Percentiles rank a stretch among this genome's conserved stretches.
phyloP scores from a whole-genome alignment of 2,797 vertebrate species.

The Hydrophis major region DNA sequence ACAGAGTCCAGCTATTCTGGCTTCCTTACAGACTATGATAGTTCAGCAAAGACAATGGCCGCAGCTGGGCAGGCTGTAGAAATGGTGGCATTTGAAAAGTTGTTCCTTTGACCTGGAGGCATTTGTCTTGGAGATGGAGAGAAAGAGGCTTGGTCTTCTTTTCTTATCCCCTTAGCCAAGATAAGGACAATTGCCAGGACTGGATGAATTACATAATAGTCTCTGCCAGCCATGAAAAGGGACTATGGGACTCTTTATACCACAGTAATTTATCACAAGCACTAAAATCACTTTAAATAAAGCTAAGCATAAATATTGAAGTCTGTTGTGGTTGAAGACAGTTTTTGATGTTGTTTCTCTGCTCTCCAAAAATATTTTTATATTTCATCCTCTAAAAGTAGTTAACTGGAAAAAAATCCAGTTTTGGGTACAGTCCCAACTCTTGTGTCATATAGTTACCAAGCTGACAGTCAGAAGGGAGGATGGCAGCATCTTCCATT shows the following conservation, averaged over 20 bases:
- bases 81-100: not conserved
- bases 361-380: not conserved
- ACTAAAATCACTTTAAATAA: conserved; percentile 42
- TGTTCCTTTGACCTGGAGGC: not conserved
- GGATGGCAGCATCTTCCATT: not conserved
- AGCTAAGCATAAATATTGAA: not conserved
- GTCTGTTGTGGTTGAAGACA: not conserved
- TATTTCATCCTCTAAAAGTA: not conserved
- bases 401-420: not conserved
- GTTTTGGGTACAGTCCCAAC: not conserved
- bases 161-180: not conserved
- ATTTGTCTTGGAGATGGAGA: not conserved
- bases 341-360: not conserved
- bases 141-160: not conserved
- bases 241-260: not conserved
- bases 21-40: not conserved
- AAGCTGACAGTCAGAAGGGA: not conserved
- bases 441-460: not conserved
- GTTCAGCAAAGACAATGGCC: not conserved
- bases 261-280: conserved; percentile 23
- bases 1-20: not conserved
- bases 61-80: not conserved
- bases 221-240: not conserved
- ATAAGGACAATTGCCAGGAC: not conserved
- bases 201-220: not conserved